Conservation (phyloP, 2,888 invertebrate genomes). For the Pristionchus fissidentatus region DNA sequence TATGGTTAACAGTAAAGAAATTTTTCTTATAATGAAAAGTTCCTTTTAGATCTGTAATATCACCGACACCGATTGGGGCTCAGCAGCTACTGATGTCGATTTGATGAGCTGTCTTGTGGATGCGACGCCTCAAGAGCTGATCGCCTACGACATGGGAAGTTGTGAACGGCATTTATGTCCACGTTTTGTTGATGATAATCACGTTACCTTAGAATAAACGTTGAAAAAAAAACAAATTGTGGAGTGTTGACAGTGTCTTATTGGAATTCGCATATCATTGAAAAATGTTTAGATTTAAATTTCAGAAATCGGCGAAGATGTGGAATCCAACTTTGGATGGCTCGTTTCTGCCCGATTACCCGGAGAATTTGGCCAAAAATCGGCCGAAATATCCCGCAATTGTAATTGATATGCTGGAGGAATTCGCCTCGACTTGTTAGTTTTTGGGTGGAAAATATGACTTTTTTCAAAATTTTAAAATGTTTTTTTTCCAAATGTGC, state of each 20-base stretch:
- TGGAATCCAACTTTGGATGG: slow-evolving; percentile 13
- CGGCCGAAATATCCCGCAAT: neutral
- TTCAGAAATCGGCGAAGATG: too few species aligned
- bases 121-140: slow-evolving; percentile 6
- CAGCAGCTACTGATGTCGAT: neutral
- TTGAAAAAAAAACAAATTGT: too few species aligned
- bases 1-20: neutral
- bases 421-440: neutral
- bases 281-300: too few species aligned
- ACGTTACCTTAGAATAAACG: too few species aligned
- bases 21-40: neutral
- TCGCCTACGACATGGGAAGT: neutral
- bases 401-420: slow-evolving; percentile 15
- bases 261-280: too few species aligned
- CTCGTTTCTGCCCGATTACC: slow-evolving; percentile 22
- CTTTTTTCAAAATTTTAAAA: too few species aligned
- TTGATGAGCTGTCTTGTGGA: slow-evolving; percentile 11
- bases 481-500: too few species aligned
- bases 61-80: neutral
- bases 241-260: too few species aligned
- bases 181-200: too few species aligned
- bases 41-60: neutral
- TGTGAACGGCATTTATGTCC: too few species aligned
- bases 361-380: slow-evolving; percentile 15
- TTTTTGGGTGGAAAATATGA: too few species aligned